Evolutionary conservation across 2,797 vertebrate genomes (phyloP), one percentile per base, ranked within the genome.

Genomic region (Spinibarbus caldwelli): DNA sequence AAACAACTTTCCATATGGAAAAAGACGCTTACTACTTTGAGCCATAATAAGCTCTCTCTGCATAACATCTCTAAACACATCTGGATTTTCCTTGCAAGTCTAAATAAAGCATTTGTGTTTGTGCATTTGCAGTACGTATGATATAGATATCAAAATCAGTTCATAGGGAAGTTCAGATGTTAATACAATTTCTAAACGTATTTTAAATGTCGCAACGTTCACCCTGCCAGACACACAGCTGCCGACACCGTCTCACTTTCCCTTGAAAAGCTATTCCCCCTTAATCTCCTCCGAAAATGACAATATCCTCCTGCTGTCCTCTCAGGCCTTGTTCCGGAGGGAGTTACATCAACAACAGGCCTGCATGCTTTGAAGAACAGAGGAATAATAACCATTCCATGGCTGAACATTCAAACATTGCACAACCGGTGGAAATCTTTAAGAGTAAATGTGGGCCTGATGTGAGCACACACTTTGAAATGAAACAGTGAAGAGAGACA

Each of bases 401-500:
- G 29, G 43, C 66, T 81, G 29, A 36, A 71, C 23, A 81, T 54
- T 81, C 45, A 81, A 57, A 81, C 66, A 70, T 21, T 71, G 59
- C 62, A 80, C 62, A 81, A 81, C 23, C 15, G 15, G 47, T 57
- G 62, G 38, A 79, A 45, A 79, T 52, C 62, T 36, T 68, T 9
- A 34, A 80, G 45, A 71, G 66, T 81, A 54, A 71, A 81, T 43
- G 14, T 41, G 66, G 78, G 43, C 21, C 43, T 78, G 34, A 57
- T 57, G 41, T 67, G 70, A 38, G 49, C 52, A 41, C 54, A 52
- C 70, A 67, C 78, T 93, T 93, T 93, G 92, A 93, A 94, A 93
- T 91, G 89, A 89, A 91, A 93, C 90, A 89, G 87, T 88, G 75
- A 86, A 87, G 88, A 85, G 84, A 73, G 86, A 94, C 14, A 94